Evolutionary conservation across 1,140 invertebrate genomes (phyloP).

Genomic region (Globodera ellingtonae): DNA sequence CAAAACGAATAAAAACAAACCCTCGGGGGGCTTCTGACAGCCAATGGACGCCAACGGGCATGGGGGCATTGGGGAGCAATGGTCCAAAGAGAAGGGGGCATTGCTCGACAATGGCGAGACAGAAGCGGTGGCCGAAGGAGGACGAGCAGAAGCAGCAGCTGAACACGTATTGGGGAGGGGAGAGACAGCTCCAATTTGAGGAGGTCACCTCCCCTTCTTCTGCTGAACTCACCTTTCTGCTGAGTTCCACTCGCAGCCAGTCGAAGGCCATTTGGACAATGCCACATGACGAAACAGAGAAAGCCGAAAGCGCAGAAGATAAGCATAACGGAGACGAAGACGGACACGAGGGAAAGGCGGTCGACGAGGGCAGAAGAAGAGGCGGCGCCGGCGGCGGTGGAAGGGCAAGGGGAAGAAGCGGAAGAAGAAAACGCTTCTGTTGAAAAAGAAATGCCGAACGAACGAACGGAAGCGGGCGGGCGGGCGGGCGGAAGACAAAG

Average conservation of each 20-base stretch:
- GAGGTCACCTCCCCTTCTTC: too few relatives aligned
- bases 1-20: not conserved
- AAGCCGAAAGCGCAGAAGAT: not conserved
- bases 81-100: too few relatives aligned
- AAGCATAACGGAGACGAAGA: not conserved
- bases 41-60: too few relatives aligned
- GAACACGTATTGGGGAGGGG: not conserved
- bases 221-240: not conserved
- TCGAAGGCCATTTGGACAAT: not conserved
- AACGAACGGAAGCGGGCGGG: not conserved
- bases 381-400: not conserved
- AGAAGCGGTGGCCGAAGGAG: too few relatives aligned
- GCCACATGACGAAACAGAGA: not conserved
- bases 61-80: not conserved
- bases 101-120: too few relatives aligned
- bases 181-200: not conserved
- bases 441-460: not conserved
- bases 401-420: not conserved
- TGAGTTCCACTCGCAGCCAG: not conserved
- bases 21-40: too few relatives aligned
- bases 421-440: not conserved
- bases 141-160: not conserved
- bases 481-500: not conserved
- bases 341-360: not conserved
- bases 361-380: not conserved